Base-by-base conservation (phyloP, 2,113 vertebrate genomes). In the Platycercus adscitus region DNA sequence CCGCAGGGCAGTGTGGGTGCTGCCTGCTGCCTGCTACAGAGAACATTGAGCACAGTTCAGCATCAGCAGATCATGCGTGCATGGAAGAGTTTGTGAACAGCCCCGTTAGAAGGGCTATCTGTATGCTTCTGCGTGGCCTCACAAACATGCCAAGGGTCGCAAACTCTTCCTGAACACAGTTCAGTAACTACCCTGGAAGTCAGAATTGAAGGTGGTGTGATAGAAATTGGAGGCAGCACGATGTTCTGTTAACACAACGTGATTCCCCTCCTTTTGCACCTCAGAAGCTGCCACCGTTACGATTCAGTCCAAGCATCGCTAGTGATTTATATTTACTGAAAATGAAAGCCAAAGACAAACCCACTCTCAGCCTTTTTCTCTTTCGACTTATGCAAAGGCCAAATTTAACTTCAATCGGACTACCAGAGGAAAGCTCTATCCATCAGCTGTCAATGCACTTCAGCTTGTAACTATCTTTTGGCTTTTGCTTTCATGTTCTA, bases 261-360 rank as follows among this genome's bases (percentile, higher is more conserved):
- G 52, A 78, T n/a, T 49, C 11, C 15, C 33, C 15, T 60, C 13
- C 13, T 50, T 63, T 44, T 23, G 46, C 23, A 37, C 17, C 24
- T 64, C 6, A 1, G 68, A 90, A 86, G 79, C 65, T 44, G 93
- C 65, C 79, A 83, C 47, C 37, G n/a, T 41, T 44, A 58, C 12
- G n/a, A 83, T 95, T 89, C 75, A 89, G n/a, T 12, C 79, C 76
- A 35, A 58, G 75, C 49, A 88, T 47, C 89, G 47, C 43, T 41
- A 47, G 70, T 82, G 58, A n/a, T 19, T 86, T 87, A 8, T 79
- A 75, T 85, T 92, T 81, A 86, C 26, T 35, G 41, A 44, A 89
- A 81, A 96, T 56, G 55, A 93, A 53, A 82, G 64, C 60, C 63
- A 92, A 95, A 53, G 86, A 92, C 79, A 85, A 89, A 28, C 13